A percentile compares a stretch with the other conserved stretches of the same genome.
Evolutionary conservation across 2,797 vertebrate species (phyloP).

Genomic region (Sorex maritimensis): DNA sequence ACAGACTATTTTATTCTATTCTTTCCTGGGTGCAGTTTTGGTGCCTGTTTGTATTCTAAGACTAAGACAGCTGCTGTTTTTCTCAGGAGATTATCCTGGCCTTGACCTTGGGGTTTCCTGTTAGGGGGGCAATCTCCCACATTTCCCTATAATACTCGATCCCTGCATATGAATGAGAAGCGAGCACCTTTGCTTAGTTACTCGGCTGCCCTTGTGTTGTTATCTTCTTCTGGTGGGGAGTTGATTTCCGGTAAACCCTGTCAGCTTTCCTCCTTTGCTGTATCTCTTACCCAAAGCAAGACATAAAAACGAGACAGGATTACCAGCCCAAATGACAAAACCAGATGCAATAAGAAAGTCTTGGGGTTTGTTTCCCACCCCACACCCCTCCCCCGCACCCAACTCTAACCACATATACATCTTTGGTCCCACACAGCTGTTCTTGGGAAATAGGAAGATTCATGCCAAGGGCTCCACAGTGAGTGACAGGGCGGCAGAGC

Average conservation of each 20-base stretch:
- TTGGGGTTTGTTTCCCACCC: conserved; percentile 23
- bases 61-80: too few relatives aligned
- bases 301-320: conserved; percentile 71
- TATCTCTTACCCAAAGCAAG: conserved; percentile 75
- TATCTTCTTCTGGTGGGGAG: conserved; percentile 60
- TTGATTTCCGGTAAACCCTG: conserved; percentile 67
- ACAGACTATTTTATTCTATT: too few relatives aligned
- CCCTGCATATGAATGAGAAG: background rate
- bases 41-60: too few relatives aligned
- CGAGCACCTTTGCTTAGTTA: background rate
- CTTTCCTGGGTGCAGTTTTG: too few relatives aligned
- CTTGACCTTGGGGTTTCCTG: too few relatives aligned
- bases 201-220: background rate
- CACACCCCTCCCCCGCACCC: background rate
- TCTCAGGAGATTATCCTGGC: too few relatives aligned
- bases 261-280: conserved; percentile 44
- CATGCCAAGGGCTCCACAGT: background rate
- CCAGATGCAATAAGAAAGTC: conserved; percentile 62
- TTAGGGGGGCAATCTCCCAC: too few relatives aligned
- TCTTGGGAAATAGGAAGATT: conserved; percentile 59
- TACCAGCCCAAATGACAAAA: conserved; percentile 83
- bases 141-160: background rate
- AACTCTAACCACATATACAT: conserved; percentile 26
- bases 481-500: background rate
- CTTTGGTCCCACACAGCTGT: conserved; percentile 70